These are phyloP conservation scores for Pseudopodoces humilis DNA, from an alignment of 2,113 vertebrate species.

Conservation along the genomic window DNA sequence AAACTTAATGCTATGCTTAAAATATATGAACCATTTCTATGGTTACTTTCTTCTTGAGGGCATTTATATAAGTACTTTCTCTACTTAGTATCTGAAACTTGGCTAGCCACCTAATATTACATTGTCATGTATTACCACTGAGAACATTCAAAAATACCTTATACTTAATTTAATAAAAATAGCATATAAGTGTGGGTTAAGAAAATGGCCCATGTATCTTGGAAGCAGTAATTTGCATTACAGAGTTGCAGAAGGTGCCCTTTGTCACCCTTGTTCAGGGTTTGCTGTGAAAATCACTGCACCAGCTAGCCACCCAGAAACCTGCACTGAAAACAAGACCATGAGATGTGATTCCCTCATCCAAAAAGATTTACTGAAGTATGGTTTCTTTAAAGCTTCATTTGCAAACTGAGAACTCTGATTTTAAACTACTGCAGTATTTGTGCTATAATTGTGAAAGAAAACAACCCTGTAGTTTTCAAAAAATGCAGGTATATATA, in stretches of 20 bases:
- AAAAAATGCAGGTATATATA: neutral
- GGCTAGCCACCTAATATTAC: neutral
- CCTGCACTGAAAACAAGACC: neutral
- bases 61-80: neutral
- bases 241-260: neutral
- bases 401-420: neutral
- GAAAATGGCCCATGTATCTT: neutral
- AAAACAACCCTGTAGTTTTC: neutral
- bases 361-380: neutral
- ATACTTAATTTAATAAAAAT: slow-evolving; percentile 4
- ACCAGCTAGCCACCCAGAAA: neutral
- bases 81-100: neutral
- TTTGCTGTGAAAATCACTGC: neutral
- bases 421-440: neutral
- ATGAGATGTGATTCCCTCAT: accelerated
- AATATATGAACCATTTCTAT: neutral
- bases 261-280: neutral
- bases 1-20: neutral
- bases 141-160: neutral
- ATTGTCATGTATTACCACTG: neutral
- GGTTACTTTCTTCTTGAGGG: neutral
- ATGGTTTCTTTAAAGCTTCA: neutral
- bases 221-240: neutral
- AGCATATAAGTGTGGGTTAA: neutral
- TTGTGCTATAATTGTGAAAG: neutral